Evolutionary conservation across 1,140 invertebrate genomes (phyloP), one percentile per base, ranked within the genome.

Genomic region (Frieseomelitta varia): DNA sequence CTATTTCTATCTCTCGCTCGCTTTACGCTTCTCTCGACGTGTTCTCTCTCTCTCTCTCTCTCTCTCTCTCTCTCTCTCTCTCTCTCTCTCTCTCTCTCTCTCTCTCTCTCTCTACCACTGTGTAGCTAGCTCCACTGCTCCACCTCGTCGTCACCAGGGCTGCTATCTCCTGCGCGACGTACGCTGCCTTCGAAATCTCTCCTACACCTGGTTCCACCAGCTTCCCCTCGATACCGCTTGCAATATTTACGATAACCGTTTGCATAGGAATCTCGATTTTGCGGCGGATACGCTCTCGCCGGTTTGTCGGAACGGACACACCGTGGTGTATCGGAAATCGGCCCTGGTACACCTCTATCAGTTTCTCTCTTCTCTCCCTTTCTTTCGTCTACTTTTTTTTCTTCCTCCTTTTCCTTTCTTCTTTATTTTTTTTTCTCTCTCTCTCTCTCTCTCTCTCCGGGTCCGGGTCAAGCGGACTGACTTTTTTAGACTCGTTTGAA

Each of bases 121-220:
- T n/a, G 58, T 61, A 61, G 24, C 21, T 61, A 51, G 51, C 39
- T 4, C n/a, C 21, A 51, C 53, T 27, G 55, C 34, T 12, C 14
- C 24, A 47, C 34, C 27, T 53, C 63, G 24, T 27, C n/a, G 30
- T 21, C 34, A 27, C 53, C 51, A 24, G 30, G 51, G 47, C 30
- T 19, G 53, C 72, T 81, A 76, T 84, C 67, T 83, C 65, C 81
- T n/a, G 73, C 74, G 85, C n/a, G 65, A 85, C 79, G 82, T 61
- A 77, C 80, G 73, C 58, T 73, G 80, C 85, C 85, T 83, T 86
- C 85, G 85, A 86, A 86, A 86, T 86, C 85, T 86, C 85, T 84
- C 81, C 65, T 72, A 68, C 81, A 80, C 83, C 78, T 84, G 79
- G 68, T 58, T 82, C 55, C 67, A 39, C 34, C 71, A 27, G 63